phyloP scores from a whole-genome alignment of 64 coral and sea anemone species.

The Pocillopora verrucosa region DNA sequence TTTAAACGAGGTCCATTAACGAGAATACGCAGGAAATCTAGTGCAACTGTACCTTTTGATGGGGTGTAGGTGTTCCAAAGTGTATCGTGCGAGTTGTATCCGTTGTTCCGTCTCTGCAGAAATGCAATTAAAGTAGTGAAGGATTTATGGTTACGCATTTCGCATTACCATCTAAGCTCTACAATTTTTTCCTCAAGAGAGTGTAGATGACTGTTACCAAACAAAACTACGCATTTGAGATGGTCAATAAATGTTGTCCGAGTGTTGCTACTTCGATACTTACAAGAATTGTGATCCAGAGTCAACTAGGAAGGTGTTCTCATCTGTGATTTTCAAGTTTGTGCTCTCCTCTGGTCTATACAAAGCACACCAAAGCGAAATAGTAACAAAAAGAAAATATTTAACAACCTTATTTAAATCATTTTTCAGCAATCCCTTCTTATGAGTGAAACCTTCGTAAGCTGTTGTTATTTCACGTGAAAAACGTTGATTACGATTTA shows the following conservation, averaged over 20 bases:
- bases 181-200: neutral
- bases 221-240: no score
- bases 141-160: neutral
- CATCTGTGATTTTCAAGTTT: constrained; percentile 62
- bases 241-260: no score
- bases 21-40: no score
- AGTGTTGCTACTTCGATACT: neutral
- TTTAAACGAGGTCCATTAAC: no score
- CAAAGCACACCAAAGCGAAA: neutral
- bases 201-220: neutral
- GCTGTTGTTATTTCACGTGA: no score
- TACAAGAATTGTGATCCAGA: constrained; percentile 88
- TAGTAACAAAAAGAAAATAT: neutral
- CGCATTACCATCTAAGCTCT: neutral
- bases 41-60: constrained; percentile 65
- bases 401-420: neutral
- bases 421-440: neutral
- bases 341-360: constrained; percentile 69
- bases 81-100: constrained; percentile 82
- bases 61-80: constrained; percentile 75
- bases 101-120: constrained; percentile 75
- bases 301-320: constrained; percentile 78
- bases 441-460: no score
- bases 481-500: no score
- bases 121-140: neutral